A percentile compares a stretch with the other conserved stretches of the same genome.
Evolutionary conservation across 2,797 vertebrate genomes (phyloP).

Genomic region (Okamejei kenojei): DNA sequence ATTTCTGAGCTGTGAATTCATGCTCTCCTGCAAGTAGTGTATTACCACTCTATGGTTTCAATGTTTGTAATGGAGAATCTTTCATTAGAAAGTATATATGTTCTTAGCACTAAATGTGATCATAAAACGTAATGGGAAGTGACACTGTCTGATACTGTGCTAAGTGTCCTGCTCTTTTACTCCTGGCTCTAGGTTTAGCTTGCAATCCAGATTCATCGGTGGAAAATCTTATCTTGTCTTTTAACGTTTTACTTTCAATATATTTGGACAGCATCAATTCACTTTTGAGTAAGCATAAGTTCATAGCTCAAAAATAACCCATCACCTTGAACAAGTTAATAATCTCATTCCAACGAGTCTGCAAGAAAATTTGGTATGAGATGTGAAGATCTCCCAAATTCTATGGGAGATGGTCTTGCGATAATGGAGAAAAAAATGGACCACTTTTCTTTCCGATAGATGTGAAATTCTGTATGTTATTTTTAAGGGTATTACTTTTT

Average conservation of each 20-base stretch:
- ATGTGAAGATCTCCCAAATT: background rate
- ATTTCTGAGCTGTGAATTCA: background rate
- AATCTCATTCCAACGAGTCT: background rate
- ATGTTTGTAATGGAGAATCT: background rate
- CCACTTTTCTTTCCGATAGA: background rate
- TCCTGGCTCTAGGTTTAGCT: background rate
- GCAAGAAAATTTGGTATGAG: background rate
- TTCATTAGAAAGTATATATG: background rate
- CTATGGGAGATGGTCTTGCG: background rate
- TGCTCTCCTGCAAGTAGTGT: background rate
- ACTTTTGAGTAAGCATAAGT: background rate
- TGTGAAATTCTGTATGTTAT: background rate
- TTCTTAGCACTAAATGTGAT: background rate
- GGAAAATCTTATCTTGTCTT: background rate
- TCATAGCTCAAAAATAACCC: constrained; percentile 2
- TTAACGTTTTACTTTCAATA: background rate
- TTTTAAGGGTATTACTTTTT: background rate
- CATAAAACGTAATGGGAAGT: background rate
- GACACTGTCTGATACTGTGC: background rate
- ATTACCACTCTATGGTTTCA: background rate
- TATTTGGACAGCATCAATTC: background rate
- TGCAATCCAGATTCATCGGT: background rate
- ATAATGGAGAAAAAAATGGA: background rate
- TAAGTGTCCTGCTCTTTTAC: background rate
- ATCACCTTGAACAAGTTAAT: constrained; percentile 1